Conservation (phyloP, 1,140 invertebrate genomes). For the Brachionus koreanus region DNA sequence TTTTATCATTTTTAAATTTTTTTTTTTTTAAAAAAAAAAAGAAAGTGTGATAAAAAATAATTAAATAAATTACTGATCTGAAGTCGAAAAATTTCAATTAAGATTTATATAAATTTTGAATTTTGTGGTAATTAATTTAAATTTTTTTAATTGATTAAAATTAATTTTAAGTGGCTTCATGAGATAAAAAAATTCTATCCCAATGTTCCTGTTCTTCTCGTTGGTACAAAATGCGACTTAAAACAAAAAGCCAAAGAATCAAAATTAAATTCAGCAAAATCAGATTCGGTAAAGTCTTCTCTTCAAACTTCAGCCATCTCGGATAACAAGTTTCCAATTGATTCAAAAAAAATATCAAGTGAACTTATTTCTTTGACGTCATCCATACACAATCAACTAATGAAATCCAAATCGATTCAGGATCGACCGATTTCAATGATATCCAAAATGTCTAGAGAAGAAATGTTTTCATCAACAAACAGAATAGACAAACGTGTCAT, state of each 20-base stretch:
- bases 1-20: no score
- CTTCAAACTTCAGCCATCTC: neutral
- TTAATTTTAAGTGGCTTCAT: constrained; percentile 68
- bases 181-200: constrained; percentile 81
- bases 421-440: neutral
- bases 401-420: constrained; percentile 16
- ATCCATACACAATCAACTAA: neutral
- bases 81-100: no score
- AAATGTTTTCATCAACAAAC: neutral
- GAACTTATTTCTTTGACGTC: neutral
- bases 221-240: constrained; percentile 64
- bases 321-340: neutral
- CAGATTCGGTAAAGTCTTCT: neutral
- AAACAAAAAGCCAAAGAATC: constrained; percentile 23
- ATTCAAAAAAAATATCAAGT: constrained; percentile 25
- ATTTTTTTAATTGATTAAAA: neutral
- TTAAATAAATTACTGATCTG: no score
- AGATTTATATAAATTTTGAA: neutral
- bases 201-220: constrained; percentile 79
- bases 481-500: neutral
- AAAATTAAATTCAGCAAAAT: neutral
- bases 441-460: neutral
- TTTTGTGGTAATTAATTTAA: neutral
- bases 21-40: no score
- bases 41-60: no score